These are phyloP conservation scores for Chloroceryle amazona DNA, from an alignment of 2,797 vertebrate species.

Conservation along the genomic window DNA sequence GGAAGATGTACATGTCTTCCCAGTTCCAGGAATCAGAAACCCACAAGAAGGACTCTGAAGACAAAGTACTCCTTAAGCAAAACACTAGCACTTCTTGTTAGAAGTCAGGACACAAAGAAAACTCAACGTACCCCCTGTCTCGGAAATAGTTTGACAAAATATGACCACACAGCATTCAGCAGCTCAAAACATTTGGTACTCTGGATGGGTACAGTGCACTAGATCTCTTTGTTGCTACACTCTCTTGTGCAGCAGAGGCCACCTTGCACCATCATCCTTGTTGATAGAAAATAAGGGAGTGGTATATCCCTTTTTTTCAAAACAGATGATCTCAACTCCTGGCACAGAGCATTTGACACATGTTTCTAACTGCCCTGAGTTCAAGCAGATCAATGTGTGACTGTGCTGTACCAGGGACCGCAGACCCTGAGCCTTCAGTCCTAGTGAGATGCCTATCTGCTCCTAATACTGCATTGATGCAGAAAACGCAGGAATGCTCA, in stretches of 20 bases:
- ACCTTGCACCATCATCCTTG: neutral
- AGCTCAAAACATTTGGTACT: neutral
- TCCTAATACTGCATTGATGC: neutral
- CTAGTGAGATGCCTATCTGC: neutral
- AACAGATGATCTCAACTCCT: neutral
- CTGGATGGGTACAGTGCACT: neutral
- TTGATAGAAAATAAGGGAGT: constrained; percentile 22
- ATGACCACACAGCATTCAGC: neutral
- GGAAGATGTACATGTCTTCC: neutral
- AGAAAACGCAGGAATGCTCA: neutral
- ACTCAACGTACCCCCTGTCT: neutral
- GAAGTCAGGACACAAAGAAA: neutral
- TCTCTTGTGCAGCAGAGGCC: neutral
- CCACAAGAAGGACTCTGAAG: neutral
- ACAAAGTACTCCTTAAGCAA: neutral
- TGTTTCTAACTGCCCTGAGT: neutral
- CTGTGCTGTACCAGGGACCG: neutral
- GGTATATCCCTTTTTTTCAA: neutral
- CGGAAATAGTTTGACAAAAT: neutral
- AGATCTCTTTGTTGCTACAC: neutral
- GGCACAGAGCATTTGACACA: neutral
- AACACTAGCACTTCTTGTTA: neutral
- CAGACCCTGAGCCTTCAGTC: neutral
- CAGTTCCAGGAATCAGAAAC: neutral
- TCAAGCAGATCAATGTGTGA: neutral